Evolutionary conservation across 2,888 invertebrate species (phyloP).

Genomic region (Sesia apiformis): DNA sequence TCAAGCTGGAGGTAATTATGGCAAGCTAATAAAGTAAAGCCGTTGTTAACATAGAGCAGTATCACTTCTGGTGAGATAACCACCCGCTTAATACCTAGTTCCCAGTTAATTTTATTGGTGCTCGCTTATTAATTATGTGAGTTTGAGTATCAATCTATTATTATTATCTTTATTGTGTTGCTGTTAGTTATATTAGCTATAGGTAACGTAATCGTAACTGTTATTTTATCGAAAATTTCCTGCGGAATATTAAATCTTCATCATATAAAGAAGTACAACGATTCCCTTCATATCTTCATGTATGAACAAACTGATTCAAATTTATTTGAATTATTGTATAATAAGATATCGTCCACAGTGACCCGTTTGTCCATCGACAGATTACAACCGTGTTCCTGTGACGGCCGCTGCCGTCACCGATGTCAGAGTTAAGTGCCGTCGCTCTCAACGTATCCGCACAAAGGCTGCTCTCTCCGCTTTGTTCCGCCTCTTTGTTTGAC

Average conservation of each 20-base stretch:
- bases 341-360: conserved; percentile 5
- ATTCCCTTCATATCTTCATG: too few relatives aligned
- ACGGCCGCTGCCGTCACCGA: conserved; percentile 35
- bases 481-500: conserved; percentile 67
- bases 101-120: background rate
- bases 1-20: conserved; percentile 51
- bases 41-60: conserved; percentile 41
- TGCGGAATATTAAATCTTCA: too few relatives aligned
- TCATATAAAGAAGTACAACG: too few relatives aligned
- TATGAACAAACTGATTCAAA: too few relatives aligned
- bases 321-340: conserved; percentile 1
- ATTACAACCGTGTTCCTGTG: conserved; percentile 13
- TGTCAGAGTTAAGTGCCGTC: conserved; percentile 61
- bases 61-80: conserved; percentile 28
- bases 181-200: too few relatives aligned
- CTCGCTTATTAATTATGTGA: background rate
- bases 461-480: conserved; percentile 67
- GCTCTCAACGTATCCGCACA: conserved; percentile 54
- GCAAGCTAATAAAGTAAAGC: conserved; percentile 55
- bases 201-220: too few relatives aligned
- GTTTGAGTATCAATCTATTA: conserved; percentile 1
- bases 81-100: conserved; percentile 1
- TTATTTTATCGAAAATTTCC: too few relatives aligned
- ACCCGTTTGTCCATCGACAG: conserved; percentile 4
- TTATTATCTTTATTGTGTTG: background rate